phyloP scores from a whole-genome alignment of 2,888 invertebrate genomes.

The Caenorhabditis wallacei region DNA sequence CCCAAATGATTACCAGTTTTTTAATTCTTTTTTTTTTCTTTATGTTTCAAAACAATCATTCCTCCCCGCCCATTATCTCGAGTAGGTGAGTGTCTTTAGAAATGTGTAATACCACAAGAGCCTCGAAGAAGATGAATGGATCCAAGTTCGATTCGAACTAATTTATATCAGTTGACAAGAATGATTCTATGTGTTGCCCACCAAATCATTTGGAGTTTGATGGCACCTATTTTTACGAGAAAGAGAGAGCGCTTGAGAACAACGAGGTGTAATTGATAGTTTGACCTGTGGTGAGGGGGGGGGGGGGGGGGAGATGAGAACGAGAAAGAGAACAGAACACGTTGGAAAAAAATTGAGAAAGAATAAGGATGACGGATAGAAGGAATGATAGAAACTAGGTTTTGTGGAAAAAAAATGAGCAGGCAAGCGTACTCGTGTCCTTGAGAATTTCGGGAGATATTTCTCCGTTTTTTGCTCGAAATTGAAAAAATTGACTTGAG shows the following conservation, averaged over 20 bases:
- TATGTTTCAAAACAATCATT: conserved; percentile 30
- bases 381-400: conserved; percentile 27
- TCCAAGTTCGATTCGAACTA: conserved; percentile 31
- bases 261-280: conserved; percentile 58
- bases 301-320: conserved; percentile 14
- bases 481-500: background rate
- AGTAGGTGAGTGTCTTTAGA: conserved; percentile 16
- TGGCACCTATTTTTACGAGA: conserved; percentile 13
- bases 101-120: conserved; percentile 61
- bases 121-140: conserved; percentile 48
- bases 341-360: conserved; percentile 6
- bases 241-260: conserved; percentile 2
- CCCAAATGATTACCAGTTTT: background rate
- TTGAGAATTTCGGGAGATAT: conserved; percentile 13
- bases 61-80: conserved; percentile 19
- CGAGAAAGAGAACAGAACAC: conserved; percentile 27
- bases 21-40: background rate
- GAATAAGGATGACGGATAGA: conserved; percentile 47
- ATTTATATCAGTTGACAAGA: conserved; percentile 56
- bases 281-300: conserved; percentile 56
- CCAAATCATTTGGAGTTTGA: conserved; percentile 19
- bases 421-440: conserved; percentile 39
- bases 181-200: background rate
- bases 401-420: conserved; percentile 24
- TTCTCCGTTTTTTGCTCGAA: conserved; percentile 7